Evolutionary conservation across 2,113 vertebrate genomes (phyloP).

Genomic region (Heloderma charlesbogerti): DNA sequence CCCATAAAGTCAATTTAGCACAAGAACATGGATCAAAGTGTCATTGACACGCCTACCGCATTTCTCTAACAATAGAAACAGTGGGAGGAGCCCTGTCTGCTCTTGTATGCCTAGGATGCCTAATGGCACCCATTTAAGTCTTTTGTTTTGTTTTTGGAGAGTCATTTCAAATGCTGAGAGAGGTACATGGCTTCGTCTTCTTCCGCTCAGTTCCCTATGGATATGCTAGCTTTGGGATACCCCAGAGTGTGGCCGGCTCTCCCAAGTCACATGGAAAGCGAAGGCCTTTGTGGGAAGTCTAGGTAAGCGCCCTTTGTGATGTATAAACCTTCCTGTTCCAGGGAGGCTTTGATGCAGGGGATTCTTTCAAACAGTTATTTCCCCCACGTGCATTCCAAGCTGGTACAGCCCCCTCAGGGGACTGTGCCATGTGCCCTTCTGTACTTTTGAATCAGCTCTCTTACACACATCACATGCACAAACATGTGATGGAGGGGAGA

Average conservation of each 20-base stretch:
- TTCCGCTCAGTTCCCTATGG: not conserved
- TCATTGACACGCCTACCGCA: too few relatives aligned
- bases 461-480: not conserved
- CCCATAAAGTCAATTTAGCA: too few relatives aligned
- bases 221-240: not conserved
- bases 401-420: not conserved
- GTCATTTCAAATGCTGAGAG: not conserved
- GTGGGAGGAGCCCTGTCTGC: too few relatives aligned
- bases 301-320: not conserved
- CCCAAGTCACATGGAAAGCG: not conserved
- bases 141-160: not conserved
- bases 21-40: too few relatives aligned
- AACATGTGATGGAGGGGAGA: not conserved
- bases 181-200: not conserved
- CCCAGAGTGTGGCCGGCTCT: not conserved
- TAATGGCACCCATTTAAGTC: too few relatives aligned
- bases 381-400: not conserved
- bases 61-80: too few relatives aligned
- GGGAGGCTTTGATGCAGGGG: not conserved
- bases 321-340: not conserved
- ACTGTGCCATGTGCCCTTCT: not conserved
- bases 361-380: not conserved
- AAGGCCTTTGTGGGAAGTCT: not conserved
- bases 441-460: not conserved
- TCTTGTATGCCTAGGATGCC: too few relatives aligned